Base-by-base conservation (phyloP, 64 coral and sea anemone genomes). In the Dendronephthya gigantea region DNA sequence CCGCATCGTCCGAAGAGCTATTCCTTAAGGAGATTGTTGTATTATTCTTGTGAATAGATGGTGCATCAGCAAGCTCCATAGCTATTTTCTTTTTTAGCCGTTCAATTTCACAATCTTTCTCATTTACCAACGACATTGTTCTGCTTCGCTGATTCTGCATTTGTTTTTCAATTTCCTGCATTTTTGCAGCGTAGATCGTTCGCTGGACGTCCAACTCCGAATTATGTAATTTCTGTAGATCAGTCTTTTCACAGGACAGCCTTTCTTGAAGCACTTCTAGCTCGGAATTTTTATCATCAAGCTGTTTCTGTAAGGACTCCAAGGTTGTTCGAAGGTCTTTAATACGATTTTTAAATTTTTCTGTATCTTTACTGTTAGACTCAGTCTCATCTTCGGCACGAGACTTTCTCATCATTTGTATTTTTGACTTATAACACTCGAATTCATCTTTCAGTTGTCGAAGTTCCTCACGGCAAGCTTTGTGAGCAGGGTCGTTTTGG, bases 361-460 rank as follows among this genome's bases (percentile, higher is more conserved):
- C 72, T 37, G 72, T 79, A 15, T 37, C 72, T 35, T 79, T 39
- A 33, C 36, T 39, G 9, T 29, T 79, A 34, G 13, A 36, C 7
- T 34, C 36, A 17, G 72, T 39, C 72, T 79, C 72, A 22, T 19
- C 36, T 39, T 79, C 72, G 0, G 15, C 8, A 1, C 36, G 31
- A 16, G 72, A 34, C 30, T 79, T 79, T 79, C 72, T 34, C 13
- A 90, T 38, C 14, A 83, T 79, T 41, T 90, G 89, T 9, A 74
- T 58, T 36, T 90, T 90, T 25, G 79, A 23, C 39, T 90, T 90
- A 62, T 90, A 90, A 43, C 89, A 55, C 48, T 90, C 95, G 85
- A 98, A 98, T 51, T 98, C 95, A 19, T 98, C 95, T 48, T 98
- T 98, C 0, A 98, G 87, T 65, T 98, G 95, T 16, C 87, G 85